phyloP scores from a whole-genome alignment of 1,140 invertebrate genomes.

The Epicauta chinensis region DNA sequence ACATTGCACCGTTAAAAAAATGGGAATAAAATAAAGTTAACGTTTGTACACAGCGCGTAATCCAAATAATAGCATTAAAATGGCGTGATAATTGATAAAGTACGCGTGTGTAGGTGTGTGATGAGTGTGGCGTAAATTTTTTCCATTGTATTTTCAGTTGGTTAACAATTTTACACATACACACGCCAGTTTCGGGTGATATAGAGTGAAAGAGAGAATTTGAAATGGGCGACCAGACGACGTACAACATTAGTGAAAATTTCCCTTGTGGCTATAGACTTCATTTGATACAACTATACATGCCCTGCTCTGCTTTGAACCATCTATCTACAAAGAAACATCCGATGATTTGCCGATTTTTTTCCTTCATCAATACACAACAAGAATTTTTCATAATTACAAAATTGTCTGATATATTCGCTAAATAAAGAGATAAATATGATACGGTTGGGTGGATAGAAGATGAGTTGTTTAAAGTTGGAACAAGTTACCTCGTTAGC shows the following conservation, averaged over 20 bases:
- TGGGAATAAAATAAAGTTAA: conserved; percentile 4
- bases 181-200: too few species aligned
- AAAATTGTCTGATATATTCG: too few species aligned
- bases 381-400: too few species aligned
- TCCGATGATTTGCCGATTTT: too few species aligned
- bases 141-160: not conserved
- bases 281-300: conserved; percentile 7
- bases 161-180: conserved; percentile 1
- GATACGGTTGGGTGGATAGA: too few species aligned
- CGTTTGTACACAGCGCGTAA: conserved; percentile 14
- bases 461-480: too few species aligned
- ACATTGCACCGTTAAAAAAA: not conserved
- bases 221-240: conserved; percentile 1
- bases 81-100: conserved; percentile 24
- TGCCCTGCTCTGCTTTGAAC: too few species aligned
- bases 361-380: too few species aligned
- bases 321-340: too few species aligned
- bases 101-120: conserved; percentile 14
- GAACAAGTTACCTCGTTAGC: too few species aligned
- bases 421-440: too few species aligned
- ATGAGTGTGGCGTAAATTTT: conserved; percentile 18
- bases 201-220: too few species aligned
- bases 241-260: conserved; percentile 18
- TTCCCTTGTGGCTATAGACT: conserved; percentile 17
- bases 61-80: conserved; percentile 22